Conservation (phyloP, 2,113 vertebrate species). For the Coturnix japonica region DNA sequence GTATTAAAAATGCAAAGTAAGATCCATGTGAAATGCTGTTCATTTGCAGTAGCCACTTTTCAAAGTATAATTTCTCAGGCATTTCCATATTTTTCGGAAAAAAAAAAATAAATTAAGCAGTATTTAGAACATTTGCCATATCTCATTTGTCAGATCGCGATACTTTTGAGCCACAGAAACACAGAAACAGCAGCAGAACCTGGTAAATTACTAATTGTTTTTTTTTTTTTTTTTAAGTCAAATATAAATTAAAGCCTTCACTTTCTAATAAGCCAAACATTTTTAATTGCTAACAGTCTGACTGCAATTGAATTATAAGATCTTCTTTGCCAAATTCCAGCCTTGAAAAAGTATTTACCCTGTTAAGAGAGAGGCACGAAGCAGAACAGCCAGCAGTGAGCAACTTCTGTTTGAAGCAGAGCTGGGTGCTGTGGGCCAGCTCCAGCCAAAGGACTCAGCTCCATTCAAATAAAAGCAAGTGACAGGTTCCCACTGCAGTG, state of each 20-base stretch:
- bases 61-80: conserved; percentile 67
- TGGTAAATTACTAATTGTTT: conserved; percentile 19
- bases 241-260: conserved; percentile 15
- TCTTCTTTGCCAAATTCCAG: background rate
- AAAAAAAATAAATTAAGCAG: conserved; percentile 50
- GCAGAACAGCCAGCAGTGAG: background rate
- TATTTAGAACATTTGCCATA: conserved; percentile 50
- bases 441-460: background rate
- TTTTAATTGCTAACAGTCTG: conserved; percentile 11
- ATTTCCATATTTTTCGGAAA: conserved; percentile 66
- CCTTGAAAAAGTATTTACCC: background rate
- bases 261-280: conserved; percentile 2
- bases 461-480: background rate
- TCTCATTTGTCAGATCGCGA: conserved; percentile 35
- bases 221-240: background rate
- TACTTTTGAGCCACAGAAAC: conserved; percentile 27
- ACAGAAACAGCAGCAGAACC: conserved; percentile 1
- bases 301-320: background rate
- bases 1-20: conserved; percentile 76
- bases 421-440: background rate
- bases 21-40: conserved; percentile 65
- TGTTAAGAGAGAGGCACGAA: background rate
- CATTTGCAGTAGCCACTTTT: conserved; percentile 70
- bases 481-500: background rate
- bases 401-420: background rate